Evolutionary conservation across 1,140 invertebrate genomes (phyloP).

Genomic region (Aphaenogaster rudis): DNA sequence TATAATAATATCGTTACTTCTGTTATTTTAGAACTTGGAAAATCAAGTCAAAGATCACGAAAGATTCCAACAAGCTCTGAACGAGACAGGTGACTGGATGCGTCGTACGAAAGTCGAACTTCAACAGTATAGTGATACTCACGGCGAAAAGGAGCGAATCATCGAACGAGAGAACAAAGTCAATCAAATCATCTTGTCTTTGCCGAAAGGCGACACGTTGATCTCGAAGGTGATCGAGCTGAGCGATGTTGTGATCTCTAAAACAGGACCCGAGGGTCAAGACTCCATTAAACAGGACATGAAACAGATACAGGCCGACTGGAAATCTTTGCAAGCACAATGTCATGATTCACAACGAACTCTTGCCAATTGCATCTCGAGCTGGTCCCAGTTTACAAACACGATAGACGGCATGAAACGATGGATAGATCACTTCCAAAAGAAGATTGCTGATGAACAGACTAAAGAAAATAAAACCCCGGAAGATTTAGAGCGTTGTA

Average conservation of each 20-base stretch:
- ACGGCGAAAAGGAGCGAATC: slow-evolving; percentile 93
- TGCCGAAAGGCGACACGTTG: slow-evolving; percentile 91
- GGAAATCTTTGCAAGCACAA: slow-evolving; percentile 94
- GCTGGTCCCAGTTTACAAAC: slow-evolving; percentile 95
- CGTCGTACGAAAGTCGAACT: slow-evolving; percentile 93
- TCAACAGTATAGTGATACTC: slow-evolving; percentile 94
- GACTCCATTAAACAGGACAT: slow-evolving; percentile 95
- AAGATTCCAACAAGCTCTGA: slow-evolving; percentile 93
- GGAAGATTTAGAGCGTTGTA: slow-evolving; percentile 92
- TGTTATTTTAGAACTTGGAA: slow-evolving; percentile 89
- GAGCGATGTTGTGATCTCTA: slow-evolving; percentile 92
- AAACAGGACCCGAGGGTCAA: slow-evolving; percentile 95
- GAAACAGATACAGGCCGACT: slow-evolving; percentile 94
- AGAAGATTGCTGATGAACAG: slow-evolving; percentile 89
- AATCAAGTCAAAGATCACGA: slow-evolving; percentile 95
- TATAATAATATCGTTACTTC: slow-evolving; percentile 56
- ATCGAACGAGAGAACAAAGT: slow-evolving; percentile 92
- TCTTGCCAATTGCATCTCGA: slow-evolving; percentile 93
- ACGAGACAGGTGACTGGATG: slow-evolving; percentile 95
- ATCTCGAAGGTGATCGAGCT: slow-evolving; percentile 92
- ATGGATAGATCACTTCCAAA: slow-evolving; percentile 93
- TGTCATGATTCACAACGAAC: slow-evolving; percentile 93
- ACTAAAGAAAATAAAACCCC: slow-evolving; percentile 93
- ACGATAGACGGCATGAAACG: slow-evolving; percentile 92
- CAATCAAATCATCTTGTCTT: slow-evolving; percentile 89